Conservation (phyloP, 2,797 vertebrate genomes). For the Poeciliopsis paucimaculata region DNA sequence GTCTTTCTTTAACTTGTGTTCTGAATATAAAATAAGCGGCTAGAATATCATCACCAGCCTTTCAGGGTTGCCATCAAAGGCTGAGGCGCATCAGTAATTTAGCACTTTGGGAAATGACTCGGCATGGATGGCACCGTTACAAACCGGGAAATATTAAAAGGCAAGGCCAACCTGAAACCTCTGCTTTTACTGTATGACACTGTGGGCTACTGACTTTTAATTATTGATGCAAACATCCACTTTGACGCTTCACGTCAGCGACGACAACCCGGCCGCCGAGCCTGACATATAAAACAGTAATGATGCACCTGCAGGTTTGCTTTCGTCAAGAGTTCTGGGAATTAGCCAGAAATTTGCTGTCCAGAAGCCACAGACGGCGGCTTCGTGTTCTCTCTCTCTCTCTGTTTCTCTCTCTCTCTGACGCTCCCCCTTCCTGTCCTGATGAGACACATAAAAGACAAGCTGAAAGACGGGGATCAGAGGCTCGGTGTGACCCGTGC, state of each 20-base stretch:
- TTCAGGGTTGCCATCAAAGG: slow-evolving; percentile 24
- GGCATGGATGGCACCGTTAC: slow-evolving; percentile 34
- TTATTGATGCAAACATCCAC: slow-evolving; percentile 71
- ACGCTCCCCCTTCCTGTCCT: slow-evolving; percentile 4
- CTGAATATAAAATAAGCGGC: slow-evolving; percentile 6
- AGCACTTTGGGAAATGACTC: slow-evolving; percentile 34
- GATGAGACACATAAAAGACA: slow-evolving; percentile 53
- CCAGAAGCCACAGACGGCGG: slow-evolving; percentile 24
- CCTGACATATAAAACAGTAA: slow-evolving; percentile 70
- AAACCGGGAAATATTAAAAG: slow-evolving; percentile 51
- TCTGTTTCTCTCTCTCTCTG: not conserved
- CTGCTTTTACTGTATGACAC: slow-evolving; percentile 44
- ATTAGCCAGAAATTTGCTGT: slow-evolving; percentile 63
- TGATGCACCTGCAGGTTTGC: slow-evolving; percentile 48
- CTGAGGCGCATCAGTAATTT: slow-evolving; percentile 27
- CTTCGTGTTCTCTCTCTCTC: not conserved
- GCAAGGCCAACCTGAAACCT: slow-evolving; percentile 28
- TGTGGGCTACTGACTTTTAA: slow-evolving; percentile 51
- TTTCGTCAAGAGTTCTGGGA: slow-evolving; percentile 48
- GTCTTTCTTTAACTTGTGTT: not conserved
- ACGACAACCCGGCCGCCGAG: slow-evolving; percentile 51
- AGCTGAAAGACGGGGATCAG: slow-evolving; percentile 50
- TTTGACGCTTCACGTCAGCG: slow-evolving; percentile 65
- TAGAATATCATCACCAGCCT: not conserved
- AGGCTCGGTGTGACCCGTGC: slow-evolving; percentile 61